phyloP scores from a whole-genome alignment of 2,888 invertebrate genomes.

The Lucinisca nassula region DNA sequence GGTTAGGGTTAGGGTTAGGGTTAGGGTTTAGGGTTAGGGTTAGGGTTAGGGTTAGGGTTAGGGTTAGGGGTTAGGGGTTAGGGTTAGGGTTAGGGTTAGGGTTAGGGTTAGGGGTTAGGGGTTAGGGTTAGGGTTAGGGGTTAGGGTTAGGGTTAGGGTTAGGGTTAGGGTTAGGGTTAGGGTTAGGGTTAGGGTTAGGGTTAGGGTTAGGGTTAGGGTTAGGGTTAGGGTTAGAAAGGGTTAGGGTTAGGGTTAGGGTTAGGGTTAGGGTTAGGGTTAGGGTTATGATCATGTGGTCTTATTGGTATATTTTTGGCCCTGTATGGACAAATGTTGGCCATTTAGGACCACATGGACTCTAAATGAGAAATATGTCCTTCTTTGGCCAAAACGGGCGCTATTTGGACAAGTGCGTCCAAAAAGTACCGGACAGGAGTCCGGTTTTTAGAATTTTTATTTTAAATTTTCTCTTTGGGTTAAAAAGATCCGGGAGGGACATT shows the following conservation, averaged over 20 bases:
- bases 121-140: neutral
- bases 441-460: no score
- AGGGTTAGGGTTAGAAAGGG: neutral
- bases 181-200: constrained; percentile 1
- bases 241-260: neutral
- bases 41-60: neutral
- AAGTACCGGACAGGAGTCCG: no score
- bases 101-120: neutral
- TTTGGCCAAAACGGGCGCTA: no score
- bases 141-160: neutral
- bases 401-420: no score
- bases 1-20: neutral
- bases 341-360: no score
- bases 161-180: neutral
- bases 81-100: constrained; percentile 5
- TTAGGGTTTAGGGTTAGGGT: neutral
- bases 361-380: no score
- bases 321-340: no score
- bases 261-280: constrained; percentile 1
- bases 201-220: neutral
- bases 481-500: no score
- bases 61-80: neutral
- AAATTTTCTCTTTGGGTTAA: no score
- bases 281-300: neutral
- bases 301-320: no score